Base-by-base conservation (phyloP, 2,888 invertebrate species). In the Ethmia dodecea region DNA sequence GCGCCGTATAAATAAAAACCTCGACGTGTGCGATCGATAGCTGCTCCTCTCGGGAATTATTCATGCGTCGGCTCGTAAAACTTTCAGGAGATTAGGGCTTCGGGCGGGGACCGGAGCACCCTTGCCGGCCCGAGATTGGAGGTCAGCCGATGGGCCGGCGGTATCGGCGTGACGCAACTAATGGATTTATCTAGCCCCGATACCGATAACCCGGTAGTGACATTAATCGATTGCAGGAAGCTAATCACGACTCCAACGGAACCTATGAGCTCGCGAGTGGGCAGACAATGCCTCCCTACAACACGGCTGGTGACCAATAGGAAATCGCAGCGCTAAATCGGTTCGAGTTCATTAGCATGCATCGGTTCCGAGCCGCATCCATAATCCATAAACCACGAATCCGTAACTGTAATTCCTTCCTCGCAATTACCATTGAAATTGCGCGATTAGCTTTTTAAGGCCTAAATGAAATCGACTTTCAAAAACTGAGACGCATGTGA, bases 11-110 rank as follows among this genome's bases (percentile, higher is more conserved):
- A 83, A 86, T 86, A 84, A 84, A 84, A 84, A 86, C 79, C 73
- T 76, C 77, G 77, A 83, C 79, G 86, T 84, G 79, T 84, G 84
- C 86, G 86, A 86, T 86, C 86, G 83, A 86, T 86, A 83, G 79
- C 77, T 66, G 71, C 73, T 81, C 74, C 84, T 83, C 81, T 80
- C 77, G 84, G 83, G 83, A 84, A 84, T 81, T 80, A 83, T 84
- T 83, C 79, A 83, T 83, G 81, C 81, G 80, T 78, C 68, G 70
- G 67, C 64, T 73, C 72, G 70, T 75, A 71, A 76, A 76, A 72
- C 65, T 73, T 76, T 69, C 72, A 76, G 63, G 74, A 81, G 81
- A 83, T 79, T 76, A 79, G 76, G 71, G 61, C 66, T 69, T 55
- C 59, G 45, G 52, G 43, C 46, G 45, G 47, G 45, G 43, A 29